Evolutionary conservation across 2,113 vertebrate species (phyloP).

Genomic region (Ploceus nigricollis): DNA sequence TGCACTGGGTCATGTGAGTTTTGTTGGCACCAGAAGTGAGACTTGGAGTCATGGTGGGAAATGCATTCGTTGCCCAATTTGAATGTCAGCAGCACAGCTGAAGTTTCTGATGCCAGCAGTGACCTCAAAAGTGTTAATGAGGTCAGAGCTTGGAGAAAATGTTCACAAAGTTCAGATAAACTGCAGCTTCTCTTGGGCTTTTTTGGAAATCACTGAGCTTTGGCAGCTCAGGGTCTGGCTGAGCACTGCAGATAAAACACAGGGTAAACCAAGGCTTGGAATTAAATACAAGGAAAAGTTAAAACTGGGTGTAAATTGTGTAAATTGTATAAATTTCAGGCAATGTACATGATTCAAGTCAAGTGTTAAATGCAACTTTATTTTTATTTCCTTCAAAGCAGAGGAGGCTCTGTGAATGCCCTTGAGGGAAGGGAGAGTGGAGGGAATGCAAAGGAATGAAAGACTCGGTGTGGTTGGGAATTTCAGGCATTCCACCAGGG

Average conservation of each 20-base stretch:
- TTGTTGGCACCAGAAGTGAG: neutral
- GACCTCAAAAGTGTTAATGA: neutral
- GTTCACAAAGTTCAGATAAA: neutral
- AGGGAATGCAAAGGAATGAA: neutral
- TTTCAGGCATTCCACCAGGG: neutral
- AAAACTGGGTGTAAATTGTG: neutral
- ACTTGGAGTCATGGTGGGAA: constrained; percentile 8
- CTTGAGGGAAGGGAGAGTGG: neutral
- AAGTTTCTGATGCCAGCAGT: neutral
- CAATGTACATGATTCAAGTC: neutral
- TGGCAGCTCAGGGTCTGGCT: neutral
- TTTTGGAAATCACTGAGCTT: neutral
- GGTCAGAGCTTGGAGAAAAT: neutral
- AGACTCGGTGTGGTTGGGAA: fast-evolving
- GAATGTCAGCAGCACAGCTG: neutral
- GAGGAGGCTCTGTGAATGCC: neutral
- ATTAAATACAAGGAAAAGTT: neutral
- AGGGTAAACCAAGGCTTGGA: neutral
- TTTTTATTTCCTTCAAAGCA: neutral
- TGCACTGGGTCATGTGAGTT: neutral
- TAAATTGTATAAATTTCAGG: neutral
- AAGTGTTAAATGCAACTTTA: neutral
- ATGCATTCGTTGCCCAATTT: constrained; percentile 3
- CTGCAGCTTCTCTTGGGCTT: neutral
- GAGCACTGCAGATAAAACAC: neutral